A percentile compares a stretch with the other conserved stretches of the same genome.
phyloP scores from a whole-genome alignment of 2,113 vertebrate genomes.

The Donacobius atricapilla region DNA sequence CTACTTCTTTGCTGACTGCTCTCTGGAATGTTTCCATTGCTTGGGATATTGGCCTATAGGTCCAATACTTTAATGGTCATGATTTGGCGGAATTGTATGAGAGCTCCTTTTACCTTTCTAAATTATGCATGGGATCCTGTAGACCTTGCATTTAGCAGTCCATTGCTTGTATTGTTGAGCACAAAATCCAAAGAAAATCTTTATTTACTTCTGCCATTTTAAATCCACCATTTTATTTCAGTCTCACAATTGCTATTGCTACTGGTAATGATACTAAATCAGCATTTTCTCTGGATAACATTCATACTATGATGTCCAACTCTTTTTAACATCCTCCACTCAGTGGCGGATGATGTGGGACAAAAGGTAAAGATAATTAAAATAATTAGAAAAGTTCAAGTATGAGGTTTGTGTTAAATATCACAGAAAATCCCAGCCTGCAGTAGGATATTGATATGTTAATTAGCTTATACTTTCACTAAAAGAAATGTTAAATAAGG shows the following conservation, averaged over 20 bases:
- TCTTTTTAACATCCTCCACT: not conserved
- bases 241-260: not conserved
- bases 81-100: not conserved
- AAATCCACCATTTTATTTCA: not conserved
- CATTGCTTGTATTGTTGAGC: not conserved
- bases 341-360: not conserved
- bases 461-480: not conserved
- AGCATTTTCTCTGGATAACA: not conserved
- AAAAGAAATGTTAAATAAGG: not conserved
- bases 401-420: slow-evolving; percentile 8
- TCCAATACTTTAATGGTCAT: not conserved
- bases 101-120: not conserved
- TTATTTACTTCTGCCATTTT: not conserved
- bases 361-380: slow-evolving; percentile 39
- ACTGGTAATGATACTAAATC: not conserved
- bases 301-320: not conserved
- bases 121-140: not conserved
- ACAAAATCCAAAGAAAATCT: not conserved
- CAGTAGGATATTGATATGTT: not conserved
- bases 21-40: not conserved
- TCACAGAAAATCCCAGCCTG: not conserved
- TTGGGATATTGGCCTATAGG: not conserved
- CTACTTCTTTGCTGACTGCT: not conserved
- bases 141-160: not conserved
- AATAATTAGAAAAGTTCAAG: slow-evolving; percentile 12